Evolutionary conservation across 2,888 invertebrate genomes (phyloP).

Genomic region (Acronicta aceris): DNA sequence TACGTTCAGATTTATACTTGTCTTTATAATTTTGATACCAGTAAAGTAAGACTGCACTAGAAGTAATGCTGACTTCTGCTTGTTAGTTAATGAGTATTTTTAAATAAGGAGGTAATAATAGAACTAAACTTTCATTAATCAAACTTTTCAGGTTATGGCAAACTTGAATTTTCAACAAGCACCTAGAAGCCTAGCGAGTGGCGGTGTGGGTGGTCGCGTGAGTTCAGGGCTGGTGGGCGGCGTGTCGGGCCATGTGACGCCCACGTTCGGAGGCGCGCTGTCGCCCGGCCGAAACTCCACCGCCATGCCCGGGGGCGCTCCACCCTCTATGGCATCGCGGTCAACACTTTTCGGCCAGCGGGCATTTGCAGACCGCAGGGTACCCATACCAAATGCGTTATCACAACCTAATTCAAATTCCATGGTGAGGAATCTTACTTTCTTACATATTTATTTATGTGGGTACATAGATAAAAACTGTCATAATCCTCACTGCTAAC

Average conservation of each 20-base stretch:
- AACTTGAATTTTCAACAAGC: constrained; percentile 97
- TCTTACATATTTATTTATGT: constrained; percentile 1
- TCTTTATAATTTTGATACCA: too few relatives aligned
- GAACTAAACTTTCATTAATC: constrained; percentile 32
- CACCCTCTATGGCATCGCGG: constrained; percentile 89
- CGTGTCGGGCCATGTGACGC: constrained; percentile 89
- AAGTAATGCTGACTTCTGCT: too few relatives aligned
- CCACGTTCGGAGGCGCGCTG: constrained; percentile 84
- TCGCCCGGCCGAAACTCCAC: constrained; percentile 83
- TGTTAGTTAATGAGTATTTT: too few relatives aligned
- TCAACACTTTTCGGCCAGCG: constrained; percentile 94
- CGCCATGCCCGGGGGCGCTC: constrained; percentile 85
- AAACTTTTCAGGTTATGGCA: constrained; percentile 93
- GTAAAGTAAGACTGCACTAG: too few relatives aligned
- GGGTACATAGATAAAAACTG: constrained; percentile 11
- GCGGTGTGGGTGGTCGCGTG: constrained; percentile 86
- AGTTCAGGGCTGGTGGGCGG: constrained; percentile 93
- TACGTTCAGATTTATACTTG: too few relatives aligned
- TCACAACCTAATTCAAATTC: constrained; percentile 88
- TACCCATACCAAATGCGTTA: constrained; percentile 90
- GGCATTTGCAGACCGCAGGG: constrained; percentile 94
- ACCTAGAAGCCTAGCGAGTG: constrained; percentile 96
- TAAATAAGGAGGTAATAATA: too few relatives aligned
- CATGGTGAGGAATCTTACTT: constrained; percentile 74
- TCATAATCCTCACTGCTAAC: constrained; percentile 4